Conservation (phyloP, 23 tunicate genomes). For the Corella eumyota region DNA sequence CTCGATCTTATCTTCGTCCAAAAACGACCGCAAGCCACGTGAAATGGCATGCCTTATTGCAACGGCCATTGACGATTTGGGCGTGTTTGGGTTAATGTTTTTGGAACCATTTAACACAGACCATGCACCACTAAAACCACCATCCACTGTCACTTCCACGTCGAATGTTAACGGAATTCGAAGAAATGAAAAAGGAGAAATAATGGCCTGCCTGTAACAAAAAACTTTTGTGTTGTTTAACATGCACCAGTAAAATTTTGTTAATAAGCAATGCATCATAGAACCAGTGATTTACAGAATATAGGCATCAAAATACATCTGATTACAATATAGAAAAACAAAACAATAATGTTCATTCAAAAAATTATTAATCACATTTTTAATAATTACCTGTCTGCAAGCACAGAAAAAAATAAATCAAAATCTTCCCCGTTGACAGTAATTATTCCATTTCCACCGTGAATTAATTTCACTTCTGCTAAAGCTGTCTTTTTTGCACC, state of each 20-base stretch:
- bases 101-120: slow-evolving; percentile 5
- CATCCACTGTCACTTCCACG: slow-evolving; percentile 55
- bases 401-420: slow-evolving; percentile 15
- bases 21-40: slow-evolving; percentile 35
- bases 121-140: slow-evolving; percentile 39
- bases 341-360: background rate
- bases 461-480: slow-evolving; percentile 33
- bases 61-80: slow-evolving; percentile 41
- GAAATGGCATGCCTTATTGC: slow-evolving; percentile 63
- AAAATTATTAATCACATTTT: background rate
- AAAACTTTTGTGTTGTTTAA: too few species aligned
- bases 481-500: slow-evolving; percentile 65
- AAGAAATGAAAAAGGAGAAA: slow-evolving; percentile 46
- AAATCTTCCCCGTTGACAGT: slow-evolving; percentile 45
- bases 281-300: too few species aligned
- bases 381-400: slow-evolving; percentile 38
- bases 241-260: too few species aligned
- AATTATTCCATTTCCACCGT: slow-evolving; percentile 44
- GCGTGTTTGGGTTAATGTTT: background rate
- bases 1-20: slow-evolving; percentile 22
- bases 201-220: slow-evolving; percentile 31
- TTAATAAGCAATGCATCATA: too few species aligned
- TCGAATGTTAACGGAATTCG: slow-evolving; percentile 32
- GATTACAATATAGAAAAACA: too few species aligned
- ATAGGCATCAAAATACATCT: too few species aligned